phyloP scores from a whole-genome alignment of 2,888 invertebrate species.

The Conomelus anceps region DNA sequence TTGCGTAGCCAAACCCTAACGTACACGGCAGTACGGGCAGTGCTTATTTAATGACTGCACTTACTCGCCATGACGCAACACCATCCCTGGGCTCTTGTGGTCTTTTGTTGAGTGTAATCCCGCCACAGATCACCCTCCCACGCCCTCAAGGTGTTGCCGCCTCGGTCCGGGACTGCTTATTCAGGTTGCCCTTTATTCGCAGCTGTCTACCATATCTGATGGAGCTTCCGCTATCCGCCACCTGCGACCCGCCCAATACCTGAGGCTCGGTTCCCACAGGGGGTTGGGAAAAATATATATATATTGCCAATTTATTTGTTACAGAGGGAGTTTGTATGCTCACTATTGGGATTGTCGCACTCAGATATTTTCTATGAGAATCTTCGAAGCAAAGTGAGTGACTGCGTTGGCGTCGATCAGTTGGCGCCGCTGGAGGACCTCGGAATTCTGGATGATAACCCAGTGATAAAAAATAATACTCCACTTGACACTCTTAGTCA shows the following conservation, averaged over 20 bases:
- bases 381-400: constrained; percentile 72
- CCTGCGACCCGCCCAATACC: too few relatives aligned
- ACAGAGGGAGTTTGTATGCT: constrained; percentile 77
- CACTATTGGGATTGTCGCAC: constrained; percentile 73
- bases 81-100: background rate
- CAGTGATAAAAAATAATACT: constrained; percentile 72
- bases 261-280: too few relatives aligned
- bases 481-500: constrained; percentile 91
- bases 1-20: too few relatives aligned
- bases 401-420: constrained; percentile 64
- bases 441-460: constrained; percentile 78
- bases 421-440: constrained; percentile 75
- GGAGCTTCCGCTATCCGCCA: background rate
- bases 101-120: background rate
- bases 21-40: too few relatives aligned
- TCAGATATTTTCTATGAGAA: constrained; percentile 90
- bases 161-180: background rate
- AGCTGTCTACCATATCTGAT: background rate
- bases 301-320: constrained; percentile 35
- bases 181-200: background rate
- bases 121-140: background rate
- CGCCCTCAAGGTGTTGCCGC: background rate
- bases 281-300: too few relatives aligned
- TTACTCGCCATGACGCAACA: background rate
- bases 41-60: too few relatives aligned